Conservation (phyloP, 2,888 invertebrate species). For the Megamerina dolium region DNA sequence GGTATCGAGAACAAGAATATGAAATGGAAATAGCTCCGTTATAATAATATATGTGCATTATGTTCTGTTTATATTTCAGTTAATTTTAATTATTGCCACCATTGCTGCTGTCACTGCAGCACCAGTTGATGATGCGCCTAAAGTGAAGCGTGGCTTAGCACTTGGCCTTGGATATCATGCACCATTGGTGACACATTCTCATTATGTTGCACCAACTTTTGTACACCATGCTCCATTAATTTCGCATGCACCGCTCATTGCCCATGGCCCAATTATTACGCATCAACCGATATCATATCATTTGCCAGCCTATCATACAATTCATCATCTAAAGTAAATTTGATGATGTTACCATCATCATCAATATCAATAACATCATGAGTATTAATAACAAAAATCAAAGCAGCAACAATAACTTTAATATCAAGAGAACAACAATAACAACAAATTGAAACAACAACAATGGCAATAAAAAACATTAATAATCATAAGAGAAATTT, state of each 20-base stretch:
- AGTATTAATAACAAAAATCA: no score
- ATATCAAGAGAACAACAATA: conserved; percentile 1
- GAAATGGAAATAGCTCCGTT: no score
- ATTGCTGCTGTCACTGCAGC: conserved; percentile 32
- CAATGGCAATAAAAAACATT: background rate
- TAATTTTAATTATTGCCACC: conserved; percentile 21
- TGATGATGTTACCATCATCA: background rate
- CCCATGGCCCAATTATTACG: conserved; percentile 30
- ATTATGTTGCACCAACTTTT: conserved; percentile 34
- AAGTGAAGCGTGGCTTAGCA: conserved; percentile 38
- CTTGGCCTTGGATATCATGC: conserved; percentile 40
- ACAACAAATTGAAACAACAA: conserved; percentile 2
- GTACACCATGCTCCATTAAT: conserved; percentile 34
- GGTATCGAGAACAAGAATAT: no score
- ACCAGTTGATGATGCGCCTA: conserved; percentile 30
- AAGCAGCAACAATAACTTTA: no score
- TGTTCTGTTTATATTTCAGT: background rate
- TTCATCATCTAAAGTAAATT: conserved; percentile 31
- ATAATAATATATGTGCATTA: conserved; percentile 1
- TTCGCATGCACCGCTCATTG: conserved; percentile 26
- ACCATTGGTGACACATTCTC: conserved; percentile 35
- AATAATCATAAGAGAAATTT: no score
- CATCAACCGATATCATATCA: conserved; percentile 35
- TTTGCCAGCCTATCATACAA: conserved; percentile 33
- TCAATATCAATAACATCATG: no score